A percentile compares a stretch with the other conserved stretches of the same genome.
Conservation (phyloP, 1,140 invertebrate genomes). For the Brachionus sp. region DNA sequence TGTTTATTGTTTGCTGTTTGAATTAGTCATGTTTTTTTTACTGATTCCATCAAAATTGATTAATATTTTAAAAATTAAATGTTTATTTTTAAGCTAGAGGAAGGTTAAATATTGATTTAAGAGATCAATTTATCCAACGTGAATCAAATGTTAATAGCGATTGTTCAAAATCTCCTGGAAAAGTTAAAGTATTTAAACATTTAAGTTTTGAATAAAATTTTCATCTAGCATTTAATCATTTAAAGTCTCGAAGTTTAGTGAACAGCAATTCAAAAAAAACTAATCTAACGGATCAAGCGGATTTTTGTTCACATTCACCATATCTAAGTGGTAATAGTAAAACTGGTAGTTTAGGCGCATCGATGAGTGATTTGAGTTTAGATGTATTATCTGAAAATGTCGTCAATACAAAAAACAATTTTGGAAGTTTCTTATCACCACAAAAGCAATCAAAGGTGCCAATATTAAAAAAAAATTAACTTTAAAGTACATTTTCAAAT, state of each 20-base stretch:
- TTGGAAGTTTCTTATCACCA: neutral
- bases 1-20: neutral
- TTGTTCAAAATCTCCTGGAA: neutral
- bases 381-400: neutral
- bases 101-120: conserved; percentile 18
- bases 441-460: neutral
- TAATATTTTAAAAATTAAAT: neutral
- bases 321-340: conserved; percentile 11
- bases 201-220: neutral
- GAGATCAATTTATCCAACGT: conserved; percentile 15
- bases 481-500: too few relatives aligned
- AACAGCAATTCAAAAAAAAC: neutral
- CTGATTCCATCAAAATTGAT: too few relatives aligned
- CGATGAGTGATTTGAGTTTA: conserved; percentile 18
- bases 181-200: neutral
- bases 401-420: neutral
- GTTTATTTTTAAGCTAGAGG: conserved; percentile 39
- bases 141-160: neutral
- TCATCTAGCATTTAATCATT: neutral
- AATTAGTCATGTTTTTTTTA: too few relatives aligned
- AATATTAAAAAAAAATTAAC: neutral
- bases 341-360: conserved; percentile 25
- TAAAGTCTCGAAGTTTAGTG: neutral
- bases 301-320: neutral
- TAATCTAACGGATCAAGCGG: neutral